A percentile compares a stretch with the other conserved stretches of the same genome.
phyloP scores from a whole-genome alignment of 92 coral and sea anemone species.

The Palythoa caribaeorum region DNA sequence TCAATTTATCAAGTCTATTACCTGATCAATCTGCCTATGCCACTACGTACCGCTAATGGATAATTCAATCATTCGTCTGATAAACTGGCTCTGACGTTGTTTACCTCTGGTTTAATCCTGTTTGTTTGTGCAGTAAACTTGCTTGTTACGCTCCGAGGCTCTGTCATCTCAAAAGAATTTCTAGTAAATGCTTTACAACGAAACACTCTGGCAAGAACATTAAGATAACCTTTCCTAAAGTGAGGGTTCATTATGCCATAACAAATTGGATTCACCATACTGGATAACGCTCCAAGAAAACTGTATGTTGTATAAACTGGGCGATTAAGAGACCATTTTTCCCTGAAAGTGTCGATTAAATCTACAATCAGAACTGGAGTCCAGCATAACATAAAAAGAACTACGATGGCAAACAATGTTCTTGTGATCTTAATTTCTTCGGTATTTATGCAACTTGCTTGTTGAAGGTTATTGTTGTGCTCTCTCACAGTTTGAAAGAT shows the following conservation, averaged over 20 bases:
- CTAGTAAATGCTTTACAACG: neutral
- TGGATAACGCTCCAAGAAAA: conserved; percentile 34
- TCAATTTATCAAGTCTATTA: too few species aligned
- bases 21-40: too few species aligned
- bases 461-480: conserved; percentile 61
- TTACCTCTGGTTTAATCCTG: neutral
- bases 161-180: neutral
- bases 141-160: neutral
- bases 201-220: conserved; percentile 6
- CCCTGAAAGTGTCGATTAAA: conserved; percentile 34
- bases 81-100: neutral
- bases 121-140: neutral
- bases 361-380: conserved; percentile 16
- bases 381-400: conserved; percentile 33
- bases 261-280: conserved; percentile 44
- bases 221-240: conserved; percentile 23
- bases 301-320: conserved; percentile 5
- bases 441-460: conserved; percentile 20
- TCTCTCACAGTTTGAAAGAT: conserved; percentile 65
- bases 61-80: neutral
- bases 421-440: conserved; percentile 47
- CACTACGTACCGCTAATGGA: too few species aligned
- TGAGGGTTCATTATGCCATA: conserved; percentile 37
- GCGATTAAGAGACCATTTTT: conserved; percentile 30
- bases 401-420: conserved; percentile 37